These are phyloP conservation scores for Anolis apletophallus DNA, from an alignment of 2,797 vertebrate genomes.

Conservation along the genomic window DNA sequence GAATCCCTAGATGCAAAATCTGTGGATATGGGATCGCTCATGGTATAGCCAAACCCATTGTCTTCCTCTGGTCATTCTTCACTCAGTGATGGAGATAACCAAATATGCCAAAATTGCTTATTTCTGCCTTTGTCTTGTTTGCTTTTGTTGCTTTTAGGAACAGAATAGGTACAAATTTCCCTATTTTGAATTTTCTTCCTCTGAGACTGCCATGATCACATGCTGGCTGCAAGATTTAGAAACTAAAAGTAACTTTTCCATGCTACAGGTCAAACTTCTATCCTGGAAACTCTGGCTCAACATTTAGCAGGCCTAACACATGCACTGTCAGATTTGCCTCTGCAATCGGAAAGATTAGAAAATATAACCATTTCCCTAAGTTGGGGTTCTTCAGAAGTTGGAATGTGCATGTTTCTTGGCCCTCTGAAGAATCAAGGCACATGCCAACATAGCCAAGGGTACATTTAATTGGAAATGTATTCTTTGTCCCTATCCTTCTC, in stretches of 20 bases:
- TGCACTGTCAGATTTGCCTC: neutral
- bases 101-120: neutral
- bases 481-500: neutral
- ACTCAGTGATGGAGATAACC: too few species aligned
- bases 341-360: neutral
- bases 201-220: too few species aligned
- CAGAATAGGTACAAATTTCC: too few species aligned
- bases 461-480: neutral
- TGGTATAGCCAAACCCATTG: too few species aligned
- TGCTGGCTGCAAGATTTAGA: too few species aligned
- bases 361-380: neutral
- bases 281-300: neutral
- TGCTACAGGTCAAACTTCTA: neutral
- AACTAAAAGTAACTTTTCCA: too few species aligned
- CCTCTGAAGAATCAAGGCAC: neutral
- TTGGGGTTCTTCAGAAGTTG: neutral
- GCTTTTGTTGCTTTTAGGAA: too few species aligned
- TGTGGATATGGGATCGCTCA: too few species aligned
- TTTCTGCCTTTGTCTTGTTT: neutral
- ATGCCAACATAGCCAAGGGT: neutral
- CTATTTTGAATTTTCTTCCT: too few species aligned
- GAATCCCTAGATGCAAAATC: too few species aligned
- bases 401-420: too few species aligned
- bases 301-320: neutral
- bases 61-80: too few species aligned